These are phyloP conservation scores for Atrina japonica DNA, from an alignment of 2,888 invertebrate species.

Conservation along the genomic window DNA sequence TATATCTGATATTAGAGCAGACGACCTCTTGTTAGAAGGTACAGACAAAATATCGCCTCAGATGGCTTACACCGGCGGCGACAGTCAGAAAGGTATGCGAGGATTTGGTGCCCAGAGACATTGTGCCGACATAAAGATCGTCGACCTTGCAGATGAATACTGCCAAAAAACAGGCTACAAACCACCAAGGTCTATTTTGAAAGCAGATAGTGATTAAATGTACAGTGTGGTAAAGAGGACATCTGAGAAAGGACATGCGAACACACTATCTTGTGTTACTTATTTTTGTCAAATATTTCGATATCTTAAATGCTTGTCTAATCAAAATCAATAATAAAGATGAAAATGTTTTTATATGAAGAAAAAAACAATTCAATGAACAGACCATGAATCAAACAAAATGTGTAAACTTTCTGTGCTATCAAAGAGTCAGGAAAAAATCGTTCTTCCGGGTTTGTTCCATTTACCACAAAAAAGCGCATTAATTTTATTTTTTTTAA, in stretches of 20 bases:
- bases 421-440: too few relatives aligned
- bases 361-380: not conserved
- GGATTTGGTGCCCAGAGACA: conserved; percentile 76
- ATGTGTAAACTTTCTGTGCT: too few relatives aligned
- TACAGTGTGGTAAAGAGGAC: not conserved
- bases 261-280: too few relatives aligned
- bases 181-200: conserved; percentile 6
- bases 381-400: too few relatives aligned
- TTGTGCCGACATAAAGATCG: conserved; percentile 76
- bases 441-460: too few relatives aligned
- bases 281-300: too few relatives aligned
- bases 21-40: conserved; percentile 69
- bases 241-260: not conserved
- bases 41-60: conserved; percentile 73
- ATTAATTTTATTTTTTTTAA: too few relatives aligned
- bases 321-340: too few relatives aligned
- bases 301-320: too few relatives aligned
- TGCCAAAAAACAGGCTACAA: conserved; percentile 23
- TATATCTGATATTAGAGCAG: conserved; percentile 77
- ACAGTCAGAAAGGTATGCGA: conserved; percentile 79
- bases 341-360: not conserved
- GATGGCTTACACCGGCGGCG: conserved; percentile 76
- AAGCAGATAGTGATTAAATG: not conserved
- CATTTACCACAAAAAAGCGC: too few relatives aligned
- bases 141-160: conserved; percentile 65